A percentile compares a stretch with the other conserved stretches of the same genome.
These are phyloP conservation scores for Clamator glandarius DNA, from an alignment of 2,797 vertebrate genomes.

Conservation along the genomic window DNA sequence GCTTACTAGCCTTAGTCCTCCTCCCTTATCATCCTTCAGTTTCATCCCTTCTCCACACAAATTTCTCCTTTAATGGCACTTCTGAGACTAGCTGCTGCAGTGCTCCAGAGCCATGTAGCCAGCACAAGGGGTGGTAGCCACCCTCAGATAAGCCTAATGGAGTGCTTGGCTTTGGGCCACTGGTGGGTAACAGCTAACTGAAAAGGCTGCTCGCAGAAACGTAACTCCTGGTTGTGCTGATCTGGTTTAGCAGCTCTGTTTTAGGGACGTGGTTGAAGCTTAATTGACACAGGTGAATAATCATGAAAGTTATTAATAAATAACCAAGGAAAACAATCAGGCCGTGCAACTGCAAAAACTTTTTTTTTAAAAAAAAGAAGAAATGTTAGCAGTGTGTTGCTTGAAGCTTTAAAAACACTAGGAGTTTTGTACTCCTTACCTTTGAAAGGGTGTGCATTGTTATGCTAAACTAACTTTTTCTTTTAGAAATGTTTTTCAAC, in stretches of 20 bases:
- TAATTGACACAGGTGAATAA: background rate
- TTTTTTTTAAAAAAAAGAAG: background rate
- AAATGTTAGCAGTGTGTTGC: background rate
- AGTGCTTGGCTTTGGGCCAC: background rate
- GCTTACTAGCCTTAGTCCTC: background rate
- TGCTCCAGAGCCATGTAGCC: background rate
- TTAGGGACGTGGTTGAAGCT: background rate
- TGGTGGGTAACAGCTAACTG: background rate
- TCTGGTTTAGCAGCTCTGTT: background rate
- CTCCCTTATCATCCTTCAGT: background rate
- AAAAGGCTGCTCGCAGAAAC: background rate
- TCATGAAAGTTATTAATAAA: background rate
- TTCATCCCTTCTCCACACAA: background rate
- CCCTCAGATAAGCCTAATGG: background rate
- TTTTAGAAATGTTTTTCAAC: background rate
- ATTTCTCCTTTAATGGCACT: background rate
- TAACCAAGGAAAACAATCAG: background rate
- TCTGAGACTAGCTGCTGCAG: background rate
- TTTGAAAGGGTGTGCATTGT: background rate
- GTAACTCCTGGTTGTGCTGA: background rate
- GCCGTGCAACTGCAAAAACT: background rate
- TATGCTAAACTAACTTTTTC: background rate
- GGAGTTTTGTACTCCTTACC: background rate
- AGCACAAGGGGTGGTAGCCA: accelerated
- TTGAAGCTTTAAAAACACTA: too few relatives aligned